Evolutionary conservation across 2,888 invertebrate genomes (phyloP).

Genomic region (Drosophila antonietae): DNA sequence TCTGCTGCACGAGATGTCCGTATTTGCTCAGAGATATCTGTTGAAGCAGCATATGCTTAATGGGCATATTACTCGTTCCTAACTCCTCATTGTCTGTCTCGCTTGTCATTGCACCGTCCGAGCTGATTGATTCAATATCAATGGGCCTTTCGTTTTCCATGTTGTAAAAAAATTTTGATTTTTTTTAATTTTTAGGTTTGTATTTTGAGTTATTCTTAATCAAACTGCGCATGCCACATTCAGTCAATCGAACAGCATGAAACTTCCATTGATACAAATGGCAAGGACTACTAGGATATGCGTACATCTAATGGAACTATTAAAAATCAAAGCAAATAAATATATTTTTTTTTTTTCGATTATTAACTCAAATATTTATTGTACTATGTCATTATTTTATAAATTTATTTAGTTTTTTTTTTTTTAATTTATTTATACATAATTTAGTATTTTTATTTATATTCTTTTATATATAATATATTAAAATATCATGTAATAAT

Average conservation of each 20-base stretch:
- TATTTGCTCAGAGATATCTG: neutral
- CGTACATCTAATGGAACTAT: neutral
- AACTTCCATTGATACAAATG: neutral
- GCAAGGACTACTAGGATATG: neutral
- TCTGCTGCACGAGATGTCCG: slow-evolving; percentile 15
- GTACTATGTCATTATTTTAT: no score
- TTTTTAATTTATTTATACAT: no score
- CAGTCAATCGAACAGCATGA: neutral
- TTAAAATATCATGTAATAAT: no score
- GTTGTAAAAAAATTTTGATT: slow-evolving; percentile 3
- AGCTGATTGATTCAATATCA: neutral
- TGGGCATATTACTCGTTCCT: neutral
- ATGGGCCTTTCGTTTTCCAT: slow-evolving; percentile 27
- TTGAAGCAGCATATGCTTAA: neutral
- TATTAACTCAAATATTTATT: neutral
- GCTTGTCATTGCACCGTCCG: neutral
- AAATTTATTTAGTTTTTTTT: no score
- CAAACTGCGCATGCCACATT: neutral
- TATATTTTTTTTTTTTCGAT: no score
- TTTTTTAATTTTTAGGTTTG: slow-evolving; percentile 1
- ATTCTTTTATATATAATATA: no score
- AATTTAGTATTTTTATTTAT: no score
- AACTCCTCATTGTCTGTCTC: neutral
- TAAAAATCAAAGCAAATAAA: neutral
- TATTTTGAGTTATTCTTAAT: slow-evolving; percentile 1